Percentiles rank a stretch among this genome's conserved stretches.
phyloP scores from a whole-genome alignment of 2,797 vertebrate genomes.

The Mormyrus proboscirostris region DNA sequence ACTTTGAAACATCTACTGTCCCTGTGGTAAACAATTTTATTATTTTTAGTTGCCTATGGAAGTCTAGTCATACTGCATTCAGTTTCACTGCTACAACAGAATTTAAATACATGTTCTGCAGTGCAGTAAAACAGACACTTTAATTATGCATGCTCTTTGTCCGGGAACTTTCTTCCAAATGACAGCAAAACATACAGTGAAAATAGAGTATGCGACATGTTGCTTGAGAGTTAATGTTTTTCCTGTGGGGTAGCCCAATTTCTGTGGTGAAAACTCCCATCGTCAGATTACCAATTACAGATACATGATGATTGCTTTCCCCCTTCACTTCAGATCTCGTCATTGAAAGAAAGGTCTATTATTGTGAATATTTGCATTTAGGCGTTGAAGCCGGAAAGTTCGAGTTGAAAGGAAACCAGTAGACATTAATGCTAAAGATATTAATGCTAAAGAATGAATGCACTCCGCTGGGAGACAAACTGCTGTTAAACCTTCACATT shows the following conservation, averaged over 20 bases:
- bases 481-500: neutral
- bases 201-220: neutral
- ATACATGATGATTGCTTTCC: neutral
- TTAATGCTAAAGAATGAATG: neutral
- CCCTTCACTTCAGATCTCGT: neutral
- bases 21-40: neutral
- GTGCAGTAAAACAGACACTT: neutral
- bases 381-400: neutral
- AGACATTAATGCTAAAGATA: neutral
- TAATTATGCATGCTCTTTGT: slow-evolving; percentile 4
- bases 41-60: neutral
- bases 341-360: neutral
- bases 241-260: neutral
- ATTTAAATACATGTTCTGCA: neutral
- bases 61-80: neutral
- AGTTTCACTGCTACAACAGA: neutral
- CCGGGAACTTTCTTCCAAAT: neutral
- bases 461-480: neutral
- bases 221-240: neutral
- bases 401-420: neutral
- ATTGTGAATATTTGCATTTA: neutral
- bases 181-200: neutral
- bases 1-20: neutral
- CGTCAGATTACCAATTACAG: neutral
- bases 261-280: neutral